A percentile compares a stretch with the other conserved stretches of the same genome.
phyloP scores from a whole-genome alignment of 2,113 vertebrate genomes.

The Nipponia nippon region DNA sequence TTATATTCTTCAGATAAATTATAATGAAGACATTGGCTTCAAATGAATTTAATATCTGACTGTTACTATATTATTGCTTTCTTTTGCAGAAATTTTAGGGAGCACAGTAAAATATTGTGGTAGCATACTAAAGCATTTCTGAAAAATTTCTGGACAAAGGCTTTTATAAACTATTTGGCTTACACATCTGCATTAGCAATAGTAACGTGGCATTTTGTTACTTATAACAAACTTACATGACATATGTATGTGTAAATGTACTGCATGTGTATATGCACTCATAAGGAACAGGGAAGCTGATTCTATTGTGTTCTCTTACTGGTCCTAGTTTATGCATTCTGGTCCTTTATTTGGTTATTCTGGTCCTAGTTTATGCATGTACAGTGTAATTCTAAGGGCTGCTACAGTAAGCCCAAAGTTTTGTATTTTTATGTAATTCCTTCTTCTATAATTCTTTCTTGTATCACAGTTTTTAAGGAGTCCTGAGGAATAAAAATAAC shows the following conservation, averaged over 20 bases:
- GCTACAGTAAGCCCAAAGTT: not conserved
- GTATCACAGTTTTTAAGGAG: not conserved
- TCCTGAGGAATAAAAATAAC: not conserved
- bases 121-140: not conserved
- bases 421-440: not conserved
- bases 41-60: not conserved
- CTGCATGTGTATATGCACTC: too few species aligned
- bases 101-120: not conserved
- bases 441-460: not conserved
- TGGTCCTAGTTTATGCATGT: not conserved
- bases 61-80: not conserved
- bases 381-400: not conserved
- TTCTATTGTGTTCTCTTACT: not conserved
- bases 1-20: not conserved
- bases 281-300: not conserved
- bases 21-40: not conserved
- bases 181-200: not conserved
- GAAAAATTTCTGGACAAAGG: not conserved
- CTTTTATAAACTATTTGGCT: not conserved
- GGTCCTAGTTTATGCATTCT: too few species aligned
- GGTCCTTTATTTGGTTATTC: not conserved
- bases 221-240: not conserved
- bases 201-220: not conserved
- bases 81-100: not conserved
- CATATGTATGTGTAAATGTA: not conserved